phyloP scores from a whole-genome alignment of 92 coral and sea anemone genomes.

The Pocillopora meandrina region DNA sequence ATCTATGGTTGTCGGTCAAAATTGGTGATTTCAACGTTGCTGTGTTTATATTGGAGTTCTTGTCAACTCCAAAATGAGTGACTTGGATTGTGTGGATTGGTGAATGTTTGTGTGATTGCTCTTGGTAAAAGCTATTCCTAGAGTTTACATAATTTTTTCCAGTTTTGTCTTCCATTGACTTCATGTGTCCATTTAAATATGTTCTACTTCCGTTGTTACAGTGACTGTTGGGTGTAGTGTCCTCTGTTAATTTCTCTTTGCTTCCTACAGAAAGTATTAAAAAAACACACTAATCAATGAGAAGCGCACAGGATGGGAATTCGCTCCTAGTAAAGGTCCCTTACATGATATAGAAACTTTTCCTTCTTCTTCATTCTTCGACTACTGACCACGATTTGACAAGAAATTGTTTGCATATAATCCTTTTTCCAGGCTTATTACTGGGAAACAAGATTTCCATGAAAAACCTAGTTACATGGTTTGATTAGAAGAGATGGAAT shows the following conservation, averaged over 20 bases:
- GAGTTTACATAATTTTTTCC: background rate
- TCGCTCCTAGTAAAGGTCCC: too few relatives aligned
- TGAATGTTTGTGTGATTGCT: background rate
- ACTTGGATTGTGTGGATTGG: slow-evolving; percentile 11
- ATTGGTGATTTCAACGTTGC: background rate
- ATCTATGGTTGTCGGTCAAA: background rate
- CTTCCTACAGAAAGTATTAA: too few relatives aligned
- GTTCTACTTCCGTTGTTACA: background rate
- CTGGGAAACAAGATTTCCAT: too few relatives aligned
- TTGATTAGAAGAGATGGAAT: too few relatives aligned
- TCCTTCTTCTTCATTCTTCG: too few relatives aligned
- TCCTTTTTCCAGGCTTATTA: too few relatives aligned
- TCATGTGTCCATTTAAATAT: background rate
- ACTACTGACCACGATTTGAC: too few relatives aligned
- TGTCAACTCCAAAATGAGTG: slow-evolving; percentile 49
- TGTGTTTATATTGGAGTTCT: background rate
- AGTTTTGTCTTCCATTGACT: background rate
- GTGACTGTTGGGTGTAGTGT: background rate
- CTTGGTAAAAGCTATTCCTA: background rate
- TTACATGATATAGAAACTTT: too few relatives aligned
- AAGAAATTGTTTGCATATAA: too few relatives aligned
- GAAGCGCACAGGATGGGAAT: too few relatives aligned
- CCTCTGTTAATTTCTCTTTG: background rate
- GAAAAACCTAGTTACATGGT: too few relatives aligned
- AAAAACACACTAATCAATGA: too few relatives aligned